Conservation (phyloP, 1,140 invertebrate species). For the Muscidifurax raptorellus region DNA sequence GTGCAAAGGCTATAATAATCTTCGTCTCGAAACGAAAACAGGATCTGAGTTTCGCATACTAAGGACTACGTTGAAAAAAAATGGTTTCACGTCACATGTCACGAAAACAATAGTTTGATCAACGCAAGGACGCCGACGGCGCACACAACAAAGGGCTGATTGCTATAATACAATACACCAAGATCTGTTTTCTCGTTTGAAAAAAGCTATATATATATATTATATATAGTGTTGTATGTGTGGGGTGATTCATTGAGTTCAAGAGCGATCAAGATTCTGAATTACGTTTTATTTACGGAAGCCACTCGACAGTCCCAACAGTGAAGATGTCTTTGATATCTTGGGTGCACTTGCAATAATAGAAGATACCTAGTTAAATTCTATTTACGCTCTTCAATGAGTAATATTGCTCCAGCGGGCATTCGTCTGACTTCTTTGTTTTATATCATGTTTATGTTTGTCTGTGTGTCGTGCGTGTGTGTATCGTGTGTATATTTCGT, state of each 20-base stretch:
- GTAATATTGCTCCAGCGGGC: constrained; percentile 44
- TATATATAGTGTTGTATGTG: not conserved
- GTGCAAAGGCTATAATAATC: not conserved
- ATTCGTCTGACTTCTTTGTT: constrained; percentile 48
- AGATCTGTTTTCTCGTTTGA: constrained; percentile 18
- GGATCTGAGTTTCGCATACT: not conserved
- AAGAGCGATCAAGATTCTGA: not conserved
- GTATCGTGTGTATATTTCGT: not conserved
- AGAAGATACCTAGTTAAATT: constrained; percentile 50
- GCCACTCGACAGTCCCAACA: constrained; percentile 42
- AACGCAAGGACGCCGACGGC: not conserved
- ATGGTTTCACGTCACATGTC: not conserved
- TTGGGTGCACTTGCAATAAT: constrained; percentile 52
- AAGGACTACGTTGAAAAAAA: not conserved
- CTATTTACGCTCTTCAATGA: constrained; percentile 47
- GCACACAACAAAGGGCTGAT: not conserved
- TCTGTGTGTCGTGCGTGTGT: not conserved
- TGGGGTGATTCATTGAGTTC: constrained; percentile 19
- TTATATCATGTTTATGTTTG: constrained; percentile 42
- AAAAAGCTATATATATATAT: not conserved
- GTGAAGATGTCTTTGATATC: constrained; percentile 49
- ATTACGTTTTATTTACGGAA: constrained; percentile 30
- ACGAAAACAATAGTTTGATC: not conserved
- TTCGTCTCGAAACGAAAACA: constrained; percentile 21
- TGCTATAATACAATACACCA: not conserved